phyloP scores from a whole-genome alignment of 1,140 invertebrate genomes.

The Argopecten irradians region DNA sequence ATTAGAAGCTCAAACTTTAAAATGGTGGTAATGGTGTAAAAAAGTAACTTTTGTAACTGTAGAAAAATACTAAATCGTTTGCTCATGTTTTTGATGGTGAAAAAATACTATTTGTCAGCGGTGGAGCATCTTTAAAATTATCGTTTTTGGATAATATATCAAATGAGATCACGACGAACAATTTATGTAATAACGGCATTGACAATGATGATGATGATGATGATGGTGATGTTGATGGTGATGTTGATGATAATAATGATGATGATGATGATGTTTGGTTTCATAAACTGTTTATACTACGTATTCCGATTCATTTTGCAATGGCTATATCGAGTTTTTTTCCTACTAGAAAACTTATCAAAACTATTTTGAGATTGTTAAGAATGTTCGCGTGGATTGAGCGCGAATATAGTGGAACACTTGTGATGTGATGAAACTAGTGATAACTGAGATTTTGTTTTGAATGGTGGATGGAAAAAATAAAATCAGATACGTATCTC shows the following conservation, averaged over 20 bases:
- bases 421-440: slow-evolving; percentile 1
- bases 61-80: too few relatives aligned
- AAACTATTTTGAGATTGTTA: slow-evolving; percentile 3
- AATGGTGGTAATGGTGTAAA: too few relatives aligned
- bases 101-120: too few relatives aligned
- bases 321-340: background rate
- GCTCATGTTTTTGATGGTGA: too few relatives aligned
- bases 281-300: background rate
- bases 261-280: background rate
- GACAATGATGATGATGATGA: background rate
- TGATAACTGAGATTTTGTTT: slow-evolving; percentile 12
- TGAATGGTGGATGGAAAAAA: slow-evolving; percentile 21
- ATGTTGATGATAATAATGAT: background rate
- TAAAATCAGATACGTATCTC: slow-evolving; percentile 6
- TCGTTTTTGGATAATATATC: too few relatives aligned
- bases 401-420: slow-evolving; percentile 14
- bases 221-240: background rate
- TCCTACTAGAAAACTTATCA: too few relatives aligned
- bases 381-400: slow-evolving; percentile 15
- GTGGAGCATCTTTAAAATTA: too few relatives aligned
- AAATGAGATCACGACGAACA: background rate
- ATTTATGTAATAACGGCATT: too few relatives aligned
- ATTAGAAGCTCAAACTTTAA: too few relatives aligned
- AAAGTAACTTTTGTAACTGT: too few relatives aligned
- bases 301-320: background rate